These are phyloP conservation scores for Lasioglossum pauxillum DNA, from an alignment of 2,888 invertebrate species.

Conservation along the genomic window DNA sequence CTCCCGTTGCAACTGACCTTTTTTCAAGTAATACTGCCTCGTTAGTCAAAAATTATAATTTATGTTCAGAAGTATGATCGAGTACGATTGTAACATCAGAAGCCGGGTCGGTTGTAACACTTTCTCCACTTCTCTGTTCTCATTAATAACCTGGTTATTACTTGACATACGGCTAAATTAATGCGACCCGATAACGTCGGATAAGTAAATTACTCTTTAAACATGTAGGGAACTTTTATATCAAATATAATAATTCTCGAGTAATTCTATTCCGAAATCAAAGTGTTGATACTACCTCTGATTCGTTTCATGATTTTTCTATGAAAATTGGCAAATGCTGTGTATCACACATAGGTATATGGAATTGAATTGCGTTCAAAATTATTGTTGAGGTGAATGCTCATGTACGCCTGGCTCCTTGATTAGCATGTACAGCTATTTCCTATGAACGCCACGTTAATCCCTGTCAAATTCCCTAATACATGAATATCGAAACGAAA, in stretches of 20 bases:
- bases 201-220: background rate
- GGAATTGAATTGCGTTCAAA: background rate
- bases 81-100: background rate
- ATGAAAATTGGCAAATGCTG: background rate
- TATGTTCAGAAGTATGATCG: background rate
- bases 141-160: background rate
- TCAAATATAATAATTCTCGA: background rate
- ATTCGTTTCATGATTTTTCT: background rate
- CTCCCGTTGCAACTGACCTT: background rate
- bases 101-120: background rate
- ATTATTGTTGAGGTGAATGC: background rate
- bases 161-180: background rate
- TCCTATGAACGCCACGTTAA: background rate
- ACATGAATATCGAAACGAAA: slow-evolving; percentile 2
- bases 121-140: background rate
- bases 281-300: background rate
- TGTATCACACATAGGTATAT: background rate
- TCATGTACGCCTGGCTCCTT: background rate
- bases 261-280: background rate
- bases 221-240: background rate
- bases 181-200: background rate
- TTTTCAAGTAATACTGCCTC: background rate
- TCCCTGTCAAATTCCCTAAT: background rate
- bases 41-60: background rate
- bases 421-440: background rate